A percentile compares a stretch with the other conserved stretches of the same genome.
phyloP scores from a whole-genome alignment of 2,888 invertebrate species.

The Leucophenga maculata region DNA sequence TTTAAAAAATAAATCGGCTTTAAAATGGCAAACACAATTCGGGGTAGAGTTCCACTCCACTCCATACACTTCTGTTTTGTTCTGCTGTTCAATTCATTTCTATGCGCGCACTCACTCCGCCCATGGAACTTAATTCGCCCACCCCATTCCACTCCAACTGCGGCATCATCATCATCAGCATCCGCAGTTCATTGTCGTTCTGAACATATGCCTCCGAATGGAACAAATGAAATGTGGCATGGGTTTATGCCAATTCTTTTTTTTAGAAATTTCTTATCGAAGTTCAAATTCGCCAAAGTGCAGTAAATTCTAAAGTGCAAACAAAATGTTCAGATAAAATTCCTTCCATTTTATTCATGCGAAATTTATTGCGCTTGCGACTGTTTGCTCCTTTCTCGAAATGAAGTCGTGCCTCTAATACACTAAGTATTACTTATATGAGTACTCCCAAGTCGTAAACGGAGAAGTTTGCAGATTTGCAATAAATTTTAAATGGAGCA shows the following conservation, averaged over 20 bases:
- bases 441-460: not conserved
- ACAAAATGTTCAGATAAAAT: conserved; percentile 62
- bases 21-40: conserved; percentile 53
- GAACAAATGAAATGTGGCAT: not conserved
- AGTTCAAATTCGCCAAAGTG: conserved; percentile 62
- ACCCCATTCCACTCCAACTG: conserved; percentile 1
- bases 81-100: too few species aligned
- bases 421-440: not conserved
- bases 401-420: too few species aligned
- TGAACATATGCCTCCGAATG: too few species aligned
- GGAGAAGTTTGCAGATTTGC: not conserved
- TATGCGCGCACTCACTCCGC: conserved; percentile 32
- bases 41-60: not conserved
- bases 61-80: conserved; percentile 35
- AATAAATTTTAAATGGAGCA: not conserved
- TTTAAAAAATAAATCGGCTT: conserved; percentile 72
- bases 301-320: conserved; percentile 67
- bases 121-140: conserved; percentile 22
- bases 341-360: conserved; percentile 20
- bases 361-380: conserved; percentile 55
- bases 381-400: conserved; percentile 18
- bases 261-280: conserved; percentile 51
- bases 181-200: too few species aligned
- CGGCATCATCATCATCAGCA: not conserved
- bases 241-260: conserved; percentile 30